These are phyloP conservation scores for Bryconaethiops microstoma DNA, from an alignment of 2,797 vertebrate genomes.

Conservation along the genomic window DNA sequence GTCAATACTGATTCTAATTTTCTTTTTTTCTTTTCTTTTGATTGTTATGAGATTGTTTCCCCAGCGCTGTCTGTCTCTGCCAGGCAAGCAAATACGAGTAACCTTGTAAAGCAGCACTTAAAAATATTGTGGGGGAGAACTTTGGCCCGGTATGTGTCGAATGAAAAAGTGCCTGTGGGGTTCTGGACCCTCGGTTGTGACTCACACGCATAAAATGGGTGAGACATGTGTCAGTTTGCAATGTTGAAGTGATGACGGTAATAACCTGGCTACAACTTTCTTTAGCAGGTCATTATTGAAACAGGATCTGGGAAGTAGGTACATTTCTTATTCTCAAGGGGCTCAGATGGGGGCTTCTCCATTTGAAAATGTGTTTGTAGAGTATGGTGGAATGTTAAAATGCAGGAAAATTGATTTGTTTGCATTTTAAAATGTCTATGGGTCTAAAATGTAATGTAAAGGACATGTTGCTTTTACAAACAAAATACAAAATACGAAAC, in stretches of 20 bases:
- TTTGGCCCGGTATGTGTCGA: constrained; percentile 52
- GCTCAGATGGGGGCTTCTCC: neutral
- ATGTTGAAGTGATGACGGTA: constrained; percentile 39
- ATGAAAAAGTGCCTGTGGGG: constrained; percentile 45
- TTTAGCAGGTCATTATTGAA: constrained; percentile 46
- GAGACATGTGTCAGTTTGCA: constrained; percentile 56
- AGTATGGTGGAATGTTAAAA: neutral
- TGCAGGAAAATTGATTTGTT: neutral
- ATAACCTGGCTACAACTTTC: constrained; percentile 36
- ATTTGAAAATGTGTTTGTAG: neutral
- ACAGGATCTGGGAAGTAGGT: neutral
- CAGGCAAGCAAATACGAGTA: constrained; percentile 59
- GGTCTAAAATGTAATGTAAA: too few species aligned
- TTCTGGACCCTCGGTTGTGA: constrained; percentile 46
- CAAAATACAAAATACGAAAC: too few species aligned
- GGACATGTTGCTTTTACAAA: too few species aligned
- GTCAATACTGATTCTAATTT: constrained; percentile 13
- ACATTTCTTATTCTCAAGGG: neutral
- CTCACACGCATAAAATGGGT: constrained; percentile 55
- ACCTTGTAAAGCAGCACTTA: constrained; percentile 64
- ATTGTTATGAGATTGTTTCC: constrained; percentile 61
- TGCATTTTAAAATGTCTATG: too few species aligned
- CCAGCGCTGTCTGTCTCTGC: constrained; percentile 62
- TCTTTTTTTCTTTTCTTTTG: constrained; percentile 39
- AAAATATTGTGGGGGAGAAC: constrained; percentile 62